Base-by-base conservation (phyloP, 2,797 vertebrate species). In the Argyrosomus regius region DNA sequence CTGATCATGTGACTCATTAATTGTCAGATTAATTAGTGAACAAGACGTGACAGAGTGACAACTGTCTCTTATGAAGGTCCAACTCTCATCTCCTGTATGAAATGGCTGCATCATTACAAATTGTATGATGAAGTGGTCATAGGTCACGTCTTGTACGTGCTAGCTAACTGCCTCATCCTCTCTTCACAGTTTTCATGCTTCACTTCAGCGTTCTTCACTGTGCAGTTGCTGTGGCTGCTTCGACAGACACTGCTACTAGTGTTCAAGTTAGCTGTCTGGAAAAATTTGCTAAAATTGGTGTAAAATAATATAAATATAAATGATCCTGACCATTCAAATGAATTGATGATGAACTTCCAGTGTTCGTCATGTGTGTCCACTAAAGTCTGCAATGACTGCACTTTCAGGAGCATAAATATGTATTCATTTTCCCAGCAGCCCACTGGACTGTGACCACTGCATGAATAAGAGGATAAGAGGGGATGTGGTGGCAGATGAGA, bases 361-460 rank as follows among this genome's bases (percentile, higher is more conserved):
- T 13, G 11, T 69, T 35, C 41, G 45, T 43, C 45, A 50, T 63
- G 71, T 83, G 69, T 22, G 62, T 66, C 73, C 60, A 75, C 81
- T 84, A 86, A 86, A 86, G 75, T 77, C 82, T 86, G 82, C 82
- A 70, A 87, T 83, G 78, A 88, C 76, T 84, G 77, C 72, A 84
- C 74, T 82, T 80, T 85, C 67, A 84, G 68, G 68, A 50, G 70
- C 82, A 85, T 87, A 86, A 88, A 89, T 87, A 87, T 91, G 83
- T 80, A 90, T 89, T 87, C 54, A 82, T 79, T 82, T 75, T 80
- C 73, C 79, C 67, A 67, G 72, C 81, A 80, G 78, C 80, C 81
- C 78, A 62, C 46, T 87, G 79, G 74, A 85, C 77, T 85, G 83
- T 87, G 87, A 87, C 85, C 72, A 4, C 78, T 59, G 88, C 69